Base-by-base conservation (phyloP, 2,888 invertebrate genomes). In the Ophion obscuratus region DNA sequence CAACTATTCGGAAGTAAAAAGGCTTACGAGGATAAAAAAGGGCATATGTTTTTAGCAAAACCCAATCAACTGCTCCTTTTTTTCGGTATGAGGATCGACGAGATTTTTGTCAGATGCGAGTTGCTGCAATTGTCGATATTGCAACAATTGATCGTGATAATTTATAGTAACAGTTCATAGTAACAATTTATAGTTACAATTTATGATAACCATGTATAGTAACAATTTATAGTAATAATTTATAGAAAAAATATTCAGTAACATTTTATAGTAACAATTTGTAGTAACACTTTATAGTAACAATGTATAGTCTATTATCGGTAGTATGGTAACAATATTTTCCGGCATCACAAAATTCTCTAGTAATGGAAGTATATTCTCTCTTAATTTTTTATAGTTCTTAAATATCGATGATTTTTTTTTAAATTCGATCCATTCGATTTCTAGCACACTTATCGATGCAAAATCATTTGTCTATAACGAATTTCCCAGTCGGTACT, bases 1-100 rank as follows among this genome's bases (percentile, higher is more conserved):
- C 66, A 76, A 66, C 66, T 66, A 76, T 76, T 64, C 62, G 59
- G 31, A 27, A 44, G 67, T n/a, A 68, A 78, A 78, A 67, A 40
- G 61, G 27, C 27, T 53, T n/a, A 53, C 53, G 53, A 53, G 53
- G 5, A 14, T 61, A 14, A 59, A 44, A 47, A 64, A 27, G 44
- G 11, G 24, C 24, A n/a, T 27, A 31, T 47, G 44, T 47, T 64
- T 75, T 75, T 70, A 27, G n/a, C 47, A 70, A 53, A n/a, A 31
- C 53, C 53, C 53, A n/a, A 47, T 70, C 11, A 17, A 27, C 17
- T n/a, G 27, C 14, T 17, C 3, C 17, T 70, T 70, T 70, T 70
- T 53, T 17, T 31, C 11, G 53, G 70, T 14, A 53, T 70, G 53
- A 70, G 47, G 17, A 27, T 27, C 53, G 70, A 10, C 70, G n/a